phyloP scores from a whole-genome alignment of 2,113 vertebrate species.

The Gallinago undulata region DNA sequence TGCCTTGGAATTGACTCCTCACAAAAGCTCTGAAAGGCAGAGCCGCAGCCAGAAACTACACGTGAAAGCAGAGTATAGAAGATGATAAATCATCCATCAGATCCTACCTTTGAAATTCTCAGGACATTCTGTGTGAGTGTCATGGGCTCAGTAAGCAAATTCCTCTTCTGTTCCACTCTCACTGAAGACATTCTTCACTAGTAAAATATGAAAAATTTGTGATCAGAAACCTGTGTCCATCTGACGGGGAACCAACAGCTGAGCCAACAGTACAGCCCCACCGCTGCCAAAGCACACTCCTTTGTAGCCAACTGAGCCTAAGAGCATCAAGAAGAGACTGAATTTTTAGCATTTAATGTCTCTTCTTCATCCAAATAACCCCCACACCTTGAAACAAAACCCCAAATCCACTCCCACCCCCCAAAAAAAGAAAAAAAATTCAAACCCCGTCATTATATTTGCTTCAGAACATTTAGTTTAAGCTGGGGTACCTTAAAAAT shows the following conservation, averaged over 20 bases:
- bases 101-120: background rate
- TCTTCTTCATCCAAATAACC: background rate
- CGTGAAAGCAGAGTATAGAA: background rate
- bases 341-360: background rate
- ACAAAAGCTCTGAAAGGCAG: background rate
- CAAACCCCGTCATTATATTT: background rate
- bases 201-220: background rate
- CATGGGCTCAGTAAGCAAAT: background rate
- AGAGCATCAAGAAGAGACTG: background rate
- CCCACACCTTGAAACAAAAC: background rate
- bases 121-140: accelerated
- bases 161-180: background rate
- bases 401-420: background rate
- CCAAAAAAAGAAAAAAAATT: background rate
- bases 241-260: background rate
- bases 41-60: background rate
- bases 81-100: background rate
- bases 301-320: background rate
- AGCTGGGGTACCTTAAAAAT: background rate
- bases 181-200: background rate
- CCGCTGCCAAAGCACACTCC: background rate
- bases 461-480: background rate
- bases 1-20: background rate
- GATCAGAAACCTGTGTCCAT: background rate
- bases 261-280: no score